A percentile compares a stretch with the other conserved stretches of the same genome.
Conservation (phyloP, 2,113 vertebrate genomes). For the Pteropus alecto region DNA sequence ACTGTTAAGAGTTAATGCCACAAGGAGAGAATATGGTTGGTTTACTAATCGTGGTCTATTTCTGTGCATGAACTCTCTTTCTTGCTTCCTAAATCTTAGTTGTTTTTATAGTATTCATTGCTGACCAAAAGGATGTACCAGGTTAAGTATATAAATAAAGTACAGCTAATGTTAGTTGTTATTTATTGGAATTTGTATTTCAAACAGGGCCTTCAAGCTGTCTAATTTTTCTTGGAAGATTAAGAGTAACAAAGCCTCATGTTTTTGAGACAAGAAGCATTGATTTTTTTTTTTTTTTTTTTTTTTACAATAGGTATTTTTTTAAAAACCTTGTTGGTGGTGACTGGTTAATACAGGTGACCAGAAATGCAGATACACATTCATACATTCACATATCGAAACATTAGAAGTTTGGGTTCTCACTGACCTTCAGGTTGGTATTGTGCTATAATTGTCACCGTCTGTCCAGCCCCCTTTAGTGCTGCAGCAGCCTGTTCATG, state of each 20-base stretch:
- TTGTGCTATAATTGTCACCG: conserved; percentile 95
- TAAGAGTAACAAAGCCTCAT: background rate
- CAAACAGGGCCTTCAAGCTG: background rate
- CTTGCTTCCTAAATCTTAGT: conserved; percentile 13
- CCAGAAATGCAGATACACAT: background rate
- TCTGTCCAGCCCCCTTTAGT: conserved; percentile 95
- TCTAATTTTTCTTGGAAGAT: conserved; percentile 27
- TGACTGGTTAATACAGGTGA: background rate
- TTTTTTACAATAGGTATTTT: background rate
- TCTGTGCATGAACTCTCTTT: conserved; percentile 12
- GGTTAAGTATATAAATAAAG: conserved; percentile 44
- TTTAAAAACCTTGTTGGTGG: background rate
- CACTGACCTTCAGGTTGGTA: conserved; percentile 96
- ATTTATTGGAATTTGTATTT: conserved; percentile 15
- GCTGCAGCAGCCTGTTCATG: conserved; percentile 97
- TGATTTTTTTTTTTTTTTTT: background rate
- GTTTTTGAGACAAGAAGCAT: background rate
- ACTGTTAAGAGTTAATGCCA: background rate
- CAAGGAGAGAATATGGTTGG: background rate
- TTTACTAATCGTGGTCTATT: background rate
- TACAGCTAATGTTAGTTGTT: background rate
- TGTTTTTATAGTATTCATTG: background rate
- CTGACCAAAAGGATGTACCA: background rate
- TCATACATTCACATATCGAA: background rate
- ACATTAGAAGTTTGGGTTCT: background rate